Evolutionary conservation across 2,888 invertebrate species (phyloP), one percentile per base, ranked within the genome.

Genomic region (Tenthredo distinguenda): DNA sequence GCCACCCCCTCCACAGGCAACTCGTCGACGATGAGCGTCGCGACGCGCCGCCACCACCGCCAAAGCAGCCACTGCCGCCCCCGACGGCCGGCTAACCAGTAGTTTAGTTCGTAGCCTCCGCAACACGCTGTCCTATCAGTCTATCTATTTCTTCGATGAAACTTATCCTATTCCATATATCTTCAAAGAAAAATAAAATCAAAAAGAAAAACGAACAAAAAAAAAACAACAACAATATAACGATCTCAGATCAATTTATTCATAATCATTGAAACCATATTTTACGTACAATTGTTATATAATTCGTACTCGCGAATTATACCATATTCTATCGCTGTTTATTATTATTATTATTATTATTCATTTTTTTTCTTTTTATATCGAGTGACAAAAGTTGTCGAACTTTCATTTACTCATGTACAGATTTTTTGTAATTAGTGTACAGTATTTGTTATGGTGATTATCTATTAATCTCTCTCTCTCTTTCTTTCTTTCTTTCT

Each of bases 61-160:
- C 86, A 86, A 87, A 84, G 86, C 83, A 87, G 87, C 86, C 89
- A 87, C 87, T 87, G 89, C 87, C 90, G 89, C 88, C 88, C 55
- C 88, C 88, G 88, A 87, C 85, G 84, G 85, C 87, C 86, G 86
- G 74, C 71, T 72, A 86, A 87, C 88, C 90, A 88, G 89, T 92
- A 92, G 92, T 90, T 90, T 91, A 91, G 91, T 90, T 90, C 90
- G 90, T 90, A 90, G 91, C 89, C 89, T 89, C 88, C 87, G 87
- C 88, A 88, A 86, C 89, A 88, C 89, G 87, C 88, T 88, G 88
- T 88, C 58, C 58, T 86, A 71, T 85, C 83, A 84, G 74, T 40
- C 68, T 86, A 62, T 85, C 74, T 79, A 65, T 85, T 83, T 83
- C 85, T 62, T 65, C 81, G 47, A 83, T 79, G 68, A 43, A 50